Evolutionary conservation across 2,888 invertebrate species (phyloP), one percentile per base, ranked within the genome.

Genomic region (Meghimatium bilineatum): DNA sequence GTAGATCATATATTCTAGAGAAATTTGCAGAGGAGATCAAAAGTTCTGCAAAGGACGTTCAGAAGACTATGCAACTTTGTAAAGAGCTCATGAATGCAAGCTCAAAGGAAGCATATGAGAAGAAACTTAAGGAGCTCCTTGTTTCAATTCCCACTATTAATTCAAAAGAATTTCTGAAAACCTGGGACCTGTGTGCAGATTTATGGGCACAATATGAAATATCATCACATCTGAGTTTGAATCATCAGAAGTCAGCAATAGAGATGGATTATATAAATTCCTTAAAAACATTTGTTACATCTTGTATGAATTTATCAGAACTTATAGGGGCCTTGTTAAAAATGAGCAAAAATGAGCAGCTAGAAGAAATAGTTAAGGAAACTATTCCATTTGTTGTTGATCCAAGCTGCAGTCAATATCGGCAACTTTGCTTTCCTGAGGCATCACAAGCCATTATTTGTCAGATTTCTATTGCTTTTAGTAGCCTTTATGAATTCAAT

Each of bases 191-290:
- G 20, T 75, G 32, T 66, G 80, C 66, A 49, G 80, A 84, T 26
- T 52, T 80, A 26, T 84, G 84, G 84, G 80, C 34, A n/a, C 74
- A 80, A 29, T 80, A 80, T 75, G 84, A 79, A 67, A 74, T 84
- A 8, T 66, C 38, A 10, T 79, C 84, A 17, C 38, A 60, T 75
- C 26, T 3, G n/a, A 74, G 66, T 8, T 32, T 84, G 38, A 60
- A 74, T 10, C 75, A 80, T 38, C 84, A 80, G 20, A 74, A 84
- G 49, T 60, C 80, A 60, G 74, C 84, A 38, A 63, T 80, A 56
- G 84, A 84, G 52, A 67, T 66, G 66, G 63, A 79, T 56, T 84
- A 60, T 67, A 34, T 80, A 17, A 84, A 74, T 66, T 44, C 52
- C 26, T n/a, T 82, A 20, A 82, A 82, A 69, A 29, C 29, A 38